Conservation (phyloP, 2,113 vertebrate genomes). For the Poicephalus meyeri region DNA sequence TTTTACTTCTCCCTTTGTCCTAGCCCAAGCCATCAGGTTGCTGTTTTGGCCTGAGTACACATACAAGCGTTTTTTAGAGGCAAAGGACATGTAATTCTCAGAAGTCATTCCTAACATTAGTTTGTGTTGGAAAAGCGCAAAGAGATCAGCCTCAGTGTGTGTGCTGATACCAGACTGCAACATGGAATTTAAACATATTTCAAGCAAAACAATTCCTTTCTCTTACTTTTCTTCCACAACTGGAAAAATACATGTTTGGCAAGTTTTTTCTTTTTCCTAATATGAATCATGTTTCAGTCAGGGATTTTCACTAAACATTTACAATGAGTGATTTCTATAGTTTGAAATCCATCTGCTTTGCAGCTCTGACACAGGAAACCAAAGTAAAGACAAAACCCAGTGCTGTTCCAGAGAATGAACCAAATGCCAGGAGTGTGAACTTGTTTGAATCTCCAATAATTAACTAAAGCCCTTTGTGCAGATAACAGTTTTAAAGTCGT, state of each 20-base stretch:
- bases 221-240: not conserved
- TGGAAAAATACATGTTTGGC: not conserved
- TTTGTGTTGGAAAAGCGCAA: not conserved
- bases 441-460: not conserved
- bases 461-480: not conserved
- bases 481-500: not conserved
- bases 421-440: not conserved
- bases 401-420: not conserved
- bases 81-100: not conserved
- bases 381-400: not conserved
- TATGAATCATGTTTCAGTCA: not conserved
- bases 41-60: not conserved
- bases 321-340: not conserved
- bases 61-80: not conserved
- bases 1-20: conserved; percentile 22
- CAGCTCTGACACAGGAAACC: conserved; percentile 18
- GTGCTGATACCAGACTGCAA: not conserved
- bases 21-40: not conserved
- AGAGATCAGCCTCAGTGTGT: not conserved
- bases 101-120: not conserved
- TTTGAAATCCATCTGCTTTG: conserved; percentile 28
- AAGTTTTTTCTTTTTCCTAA: not conserved
- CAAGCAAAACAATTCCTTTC: not conserved
- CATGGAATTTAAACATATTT: not conserved
- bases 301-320: not conserved